Evolutionary conservation across 2,888 invertebrate genomes (phyloP), one percentile per base, ranked within the genome.

Genomic region (Diaperis boleti): DNA sequence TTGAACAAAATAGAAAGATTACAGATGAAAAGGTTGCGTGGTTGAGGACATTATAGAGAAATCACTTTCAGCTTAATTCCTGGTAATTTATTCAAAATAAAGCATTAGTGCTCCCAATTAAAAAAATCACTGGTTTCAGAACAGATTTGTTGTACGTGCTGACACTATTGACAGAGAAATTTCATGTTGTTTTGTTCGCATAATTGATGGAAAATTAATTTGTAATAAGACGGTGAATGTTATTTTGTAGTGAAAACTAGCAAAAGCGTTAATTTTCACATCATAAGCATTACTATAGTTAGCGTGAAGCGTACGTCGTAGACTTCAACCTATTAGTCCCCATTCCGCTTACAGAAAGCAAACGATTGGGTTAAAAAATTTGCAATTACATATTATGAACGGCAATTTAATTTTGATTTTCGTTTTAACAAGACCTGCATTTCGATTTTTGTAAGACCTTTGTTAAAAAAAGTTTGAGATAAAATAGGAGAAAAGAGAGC

Each of bases 41-140:
- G 13, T 11, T 39, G 15, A 6, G 8, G 8, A 17, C 39, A 14
- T 17, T 10, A 11, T 14, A 42, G 35, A 29, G 18, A 49, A 49
- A 47, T 35, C 49, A 49, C 49, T 49, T 49, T 49, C 49, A 35
- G 49, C 35, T 31, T n/a, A 29, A n/a, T 26, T 8, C 45, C 22
- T 49, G 49, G 35, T 49, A 33, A 49, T 49, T 49, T 35, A 49
- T 49, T 33, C 35, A 35, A 49, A 49, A 26, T 5, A 13, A 22
- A 44, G 14, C n/a, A n/a, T n/a, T n/a, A n/a, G 15, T 31, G 22
- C 26, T 44, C 13, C 7, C 47, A 31, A 14, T 29, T n/a, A 37
- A 37, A 39, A 39, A 33, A 13, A 33, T n/a, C n/a, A 11, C 11
- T 11, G 15, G 17, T 39, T 7, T 39, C 39, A 13, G 31, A 15